A percentile compares a stretch with the other conserved stretches of the same genome.
Evolutionary conservation across 2,113 vertebrate species (phyloP).

Genomic region (Emydura subglobosa): DNA sequence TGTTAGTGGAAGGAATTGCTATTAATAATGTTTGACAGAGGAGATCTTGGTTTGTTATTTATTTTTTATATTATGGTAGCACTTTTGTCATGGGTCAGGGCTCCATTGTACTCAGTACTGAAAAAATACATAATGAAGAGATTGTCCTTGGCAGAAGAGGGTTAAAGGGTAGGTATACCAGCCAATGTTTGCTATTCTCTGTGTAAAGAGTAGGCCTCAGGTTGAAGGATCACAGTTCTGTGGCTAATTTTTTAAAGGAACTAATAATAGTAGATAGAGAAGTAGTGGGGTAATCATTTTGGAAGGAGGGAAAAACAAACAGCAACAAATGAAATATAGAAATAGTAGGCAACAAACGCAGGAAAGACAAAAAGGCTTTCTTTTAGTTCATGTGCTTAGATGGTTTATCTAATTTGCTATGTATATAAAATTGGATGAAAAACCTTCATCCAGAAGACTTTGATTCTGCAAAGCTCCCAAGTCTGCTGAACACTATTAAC

Average conservation of each 20-base stretch:
- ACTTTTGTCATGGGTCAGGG: background rate
- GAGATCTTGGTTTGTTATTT: background rate
- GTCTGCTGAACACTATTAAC: background rate
- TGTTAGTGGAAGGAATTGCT: background rate
- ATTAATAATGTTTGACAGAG: background rate
- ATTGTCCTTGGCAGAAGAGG: background rate
- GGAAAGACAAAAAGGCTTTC: background rate
- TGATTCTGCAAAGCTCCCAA: background rate
- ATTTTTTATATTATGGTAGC: background rate
- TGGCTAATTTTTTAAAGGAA: background rate
- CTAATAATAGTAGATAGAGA: background rate
- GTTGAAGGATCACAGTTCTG: background rate
- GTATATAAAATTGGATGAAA: background rate
- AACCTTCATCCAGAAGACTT: background rate
- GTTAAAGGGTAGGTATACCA: no score
- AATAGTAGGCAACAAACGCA: background rate
- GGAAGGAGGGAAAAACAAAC: background rate
- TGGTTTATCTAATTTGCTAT: background rate
- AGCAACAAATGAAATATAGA: background rate
- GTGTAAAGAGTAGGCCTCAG: background rate
- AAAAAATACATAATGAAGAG: background rate
- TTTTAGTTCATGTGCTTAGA: background rate
- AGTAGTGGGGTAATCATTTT: background rate
- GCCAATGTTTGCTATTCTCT: background rate
- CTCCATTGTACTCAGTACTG: background rate